phyloP scores from a whole-genome alignment of 2,113 vertebrate genomes.

The Hippocampus zosterae region DNA sequence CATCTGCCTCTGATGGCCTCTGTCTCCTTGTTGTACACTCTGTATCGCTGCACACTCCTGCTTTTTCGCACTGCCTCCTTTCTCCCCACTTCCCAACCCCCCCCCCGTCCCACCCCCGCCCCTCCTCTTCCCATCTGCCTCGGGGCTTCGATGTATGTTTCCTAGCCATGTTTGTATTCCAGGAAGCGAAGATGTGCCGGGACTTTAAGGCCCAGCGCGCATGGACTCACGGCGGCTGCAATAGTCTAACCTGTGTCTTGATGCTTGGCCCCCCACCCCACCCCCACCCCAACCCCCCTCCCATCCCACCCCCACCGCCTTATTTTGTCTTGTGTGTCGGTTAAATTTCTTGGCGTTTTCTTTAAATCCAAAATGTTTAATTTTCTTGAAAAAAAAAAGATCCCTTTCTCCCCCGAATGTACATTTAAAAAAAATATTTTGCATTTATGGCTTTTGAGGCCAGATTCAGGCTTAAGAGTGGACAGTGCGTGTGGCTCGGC shows the following conservation, averaged over 20 bases:
- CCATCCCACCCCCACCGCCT: too few relatives aligned
- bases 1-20: slow-evolving; percentile 70
- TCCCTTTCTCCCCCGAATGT: slow-evolving; percentile 31
- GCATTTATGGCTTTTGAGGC: slow-evolving; percentile 66
- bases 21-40: slow-evolving; percentile 61
- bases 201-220: slow-evolving; percentile 66
- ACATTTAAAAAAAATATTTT: slow-evolving; percentile 31
- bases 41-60: slow-evolving; percentile 58
- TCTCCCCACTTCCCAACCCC: slow-evolving; percentile 23
- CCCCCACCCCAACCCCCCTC: slow-evolving; percentile 24
- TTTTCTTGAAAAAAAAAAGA: slow-evolving; percentile 42
- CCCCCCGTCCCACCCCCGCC: slow-evolving; percentile 45
- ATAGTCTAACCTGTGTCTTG: slow-evolving; percentile 68
- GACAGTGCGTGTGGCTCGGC: slow-evolving; percentile 36
- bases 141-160: slow-evolving; percentile 67
- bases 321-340: slow-evolving; percentile 39
- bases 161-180: slow-evolving; percentile 67
- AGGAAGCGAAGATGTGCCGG: slow-evolving; percentile 65
- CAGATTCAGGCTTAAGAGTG: slow-evolving; percentile 65
- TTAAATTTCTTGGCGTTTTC: slow-evolving; percentile 57
- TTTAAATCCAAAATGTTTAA: slow-evolving; percentile 25
- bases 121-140: slow-evolving; percentile 52
- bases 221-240: slow-evolving; percentile 70
- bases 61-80: slow-evolving; percentile 33
- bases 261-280: slow-evolving; percentile 58